Evolutionary conservation across 2,888 invertebrate species (phyloP).

Genomic region (Pseudeuparius sepicola): DNA sequence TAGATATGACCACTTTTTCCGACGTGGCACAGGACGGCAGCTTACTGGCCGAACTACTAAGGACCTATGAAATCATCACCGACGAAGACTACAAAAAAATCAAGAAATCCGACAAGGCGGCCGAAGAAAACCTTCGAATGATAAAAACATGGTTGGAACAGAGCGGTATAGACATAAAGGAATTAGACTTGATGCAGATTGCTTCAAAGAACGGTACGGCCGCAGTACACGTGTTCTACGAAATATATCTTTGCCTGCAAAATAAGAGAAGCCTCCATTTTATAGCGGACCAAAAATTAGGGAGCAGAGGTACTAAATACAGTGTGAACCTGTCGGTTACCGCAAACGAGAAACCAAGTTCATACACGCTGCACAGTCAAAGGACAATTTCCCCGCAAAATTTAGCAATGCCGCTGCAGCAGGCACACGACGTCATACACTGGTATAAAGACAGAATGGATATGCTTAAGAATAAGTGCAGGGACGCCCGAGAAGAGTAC

Average conservation of each 20-base stretch:
- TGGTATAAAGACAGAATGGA: conserved; percentile 46
- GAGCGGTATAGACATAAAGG: no score
- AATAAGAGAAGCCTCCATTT: conserved; percentile 40
- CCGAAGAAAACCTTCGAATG: conserved; percentile 32
- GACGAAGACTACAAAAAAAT: conserved; percentile 41
- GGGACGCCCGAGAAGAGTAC: conserved; percentile 31
- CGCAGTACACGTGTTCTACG: conserved; percentile 49
- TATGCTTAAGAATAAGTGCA: conserved; percentile 35
- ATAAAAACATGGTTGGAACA: no score
- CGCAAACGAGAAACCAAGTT: conserved; percentile 6
- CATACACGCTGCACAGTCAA: conserved; percentile 15
- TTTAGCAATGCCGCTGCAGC: conserved; percentile 38
- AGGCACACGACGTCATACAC: conserved; percentile 44
- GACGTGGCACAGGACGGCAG: conserved; percentile 48
- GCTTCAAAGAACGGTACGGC: conserved; percentile 43
- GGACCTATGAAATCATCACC: conserved; percentile 49
- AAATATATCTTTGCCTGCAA: conserved; percentile 50
- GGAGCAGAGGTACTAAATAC: conserved; percentile 31
- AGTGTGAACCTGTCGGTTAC: conserved; percentile 29
- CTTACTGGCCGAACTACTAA: conserved; percentile 46
- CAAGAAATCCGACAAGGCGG: conserved; percentile 5
- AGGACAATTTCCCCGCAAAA: no score
- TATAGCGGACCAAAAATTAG: conserved; percentile 22
- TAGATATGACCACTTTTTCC: conserved; percentile 48
- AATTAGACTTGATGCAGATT: conserved; percentile 43